Evolutionary conservation across 2,797 vertebrate genomes (phyloP).

Genomic region (Avahi laniger): DNA sequence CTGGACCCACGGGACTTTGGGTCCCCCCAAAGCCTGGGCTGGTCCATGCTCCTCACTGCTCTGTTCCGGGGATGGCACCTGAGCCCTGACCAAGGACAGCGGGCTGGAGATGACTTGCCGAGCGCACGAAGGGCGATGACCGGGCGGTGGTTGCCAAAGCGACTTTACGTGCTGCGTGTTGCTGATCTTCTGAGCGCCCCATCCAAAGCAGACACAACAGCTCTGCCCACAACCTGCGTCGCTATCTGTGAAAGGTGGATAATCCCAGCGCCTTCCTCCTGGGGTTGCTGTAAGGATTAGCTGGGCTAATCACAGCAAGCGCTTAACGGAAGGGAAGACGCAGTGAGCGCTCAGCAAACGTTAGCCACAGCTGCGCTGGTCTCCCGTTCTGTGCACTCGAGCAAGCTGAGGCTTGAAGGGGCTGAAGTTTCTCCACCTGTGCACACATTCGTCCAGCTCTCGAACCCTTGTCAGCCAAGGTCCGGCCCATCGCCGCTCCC

Average conservation of each 20-base stretch:
- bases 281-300: background rate
- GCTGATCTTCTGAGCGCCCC: fast-evolving
- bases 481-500: too few relatives aligned
- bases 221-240: background rate
- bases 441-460: fast-evolving
- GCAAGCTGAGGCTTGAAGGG: fast-evolving
- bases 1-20: background rate
- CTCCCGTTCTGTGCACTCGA: fast-evolving
- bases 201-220: fast-evolving
- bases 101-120: fast-evolving
- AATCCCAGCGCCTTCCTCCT: fast-evolving
- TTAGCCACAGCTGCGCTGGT: fast-evolving
- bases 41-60: background rate
- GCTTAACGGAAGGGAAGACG: fast-evolving
- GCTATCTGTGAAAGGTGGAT: background rate
- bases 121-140: background rate
- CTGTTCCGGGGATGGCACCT: too few relatives aligned
- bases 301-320: fast-evolving
- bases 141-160: fast-evolving
- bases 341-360: fast-evolving
- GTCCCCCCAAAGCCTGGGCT: too few relatives aligned
- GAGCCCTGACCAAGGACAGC: background rate
- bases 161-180: fast-evolving
- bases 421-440: too few relatives aligned
- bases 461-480: background rate